A percentile compares a stretch with the other conserved stretches of the same genome.
These are phyloP conservation scores for Lytechinus pictus DNA, from an alignment of 35 echinoderm and acorn worm genomes.

Conservation along the genomic window DNA sequence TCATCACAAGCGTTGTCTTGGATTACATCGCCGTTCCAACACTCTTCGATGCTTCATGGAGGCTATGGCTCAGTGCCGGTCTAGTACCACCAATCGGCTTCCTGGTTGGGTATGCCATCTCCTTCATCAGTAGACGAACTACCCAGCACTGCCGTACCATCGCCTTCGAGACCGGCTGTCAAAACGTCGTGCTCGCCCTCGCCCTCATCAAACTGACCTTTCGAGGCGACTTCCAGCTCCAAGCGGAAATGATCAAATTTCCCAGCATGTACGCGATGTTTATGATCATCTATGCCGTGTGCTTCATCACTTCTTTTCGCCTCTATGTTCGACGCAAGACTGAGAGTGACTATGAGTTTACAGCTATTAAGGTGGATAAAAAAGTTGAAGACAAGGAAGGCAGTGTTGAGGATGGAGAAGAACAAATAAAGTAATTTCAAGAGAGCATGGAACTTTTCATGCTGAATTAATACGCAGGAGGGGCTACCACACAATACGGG, in stretches of 20 bases:
- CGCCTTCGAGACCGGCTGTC: conserved; percentile 78
- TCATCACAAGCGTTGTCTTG: conserved; percentile 61
- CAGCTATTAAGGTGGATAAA: not conserved
- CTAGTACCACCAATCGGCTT: conserved; percentile 59
- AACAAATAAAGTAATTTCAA: not conserved
- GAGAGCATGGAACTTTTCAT: not conserved
- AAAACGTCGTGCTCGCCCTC: conserved; percentile 79
- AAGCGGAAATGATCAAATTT: conserved; percentile 56
- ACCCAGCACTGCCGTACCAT: conserved; percentile 77
- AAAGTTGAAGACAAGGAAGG: not conserved
- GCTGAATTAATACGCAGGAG: too few relatives aligned
- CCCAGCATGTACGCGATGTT: conserved; percentile 65
- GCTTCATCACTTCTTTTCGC: not conserved
- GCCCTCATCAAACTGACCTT: conserved; percentile 74
- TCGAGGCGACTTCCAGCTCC: not conserved
- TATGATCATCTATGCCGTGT: conserved; percentile 59
- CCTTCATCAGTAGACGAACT: conserved; percentile 66
- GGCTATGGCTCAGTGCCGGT: conserved; percentile 67
- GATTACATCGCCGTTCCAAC: conserved; percentile 71
- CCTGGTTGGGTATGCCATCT: conserved; percentile 61
- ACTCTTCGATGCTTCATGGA: conserved; percentile 78
- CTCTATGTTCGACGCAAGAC: not conserved
- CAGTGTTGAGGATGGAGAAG: not conserved
- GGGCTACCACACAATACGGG: too few relatives aligned
- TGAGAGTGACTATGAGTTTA: not conserved